Evolutionary conservation across 2,888 invertebrate genomes (phyloP).

Genomic region (Chloromyia formosa): DNA sequence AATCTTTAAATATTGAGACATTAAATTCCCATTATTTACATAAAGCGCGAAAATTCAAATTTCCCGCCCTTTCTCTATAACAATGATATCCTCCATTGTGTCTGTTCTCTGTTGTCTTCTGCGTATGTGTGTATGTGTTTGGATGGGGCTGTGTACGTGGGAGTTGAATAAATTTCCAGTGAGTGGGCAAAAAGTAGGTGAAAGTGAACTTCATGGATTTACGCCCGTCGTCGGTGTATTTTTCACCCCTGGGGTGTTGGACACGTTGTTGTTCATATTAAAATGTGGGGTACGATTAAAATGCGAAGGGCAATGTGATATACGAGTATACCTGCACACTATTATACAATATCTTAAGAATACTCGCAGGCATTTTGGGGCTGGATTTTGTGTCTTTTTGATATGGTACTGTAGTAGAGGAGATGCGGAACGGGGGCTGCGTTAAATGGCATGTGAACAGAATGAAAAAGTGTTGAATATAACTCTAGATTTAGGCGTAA

Average conservation of each 20-base stretch:
- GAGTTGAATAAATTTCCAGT: too few species aligned
- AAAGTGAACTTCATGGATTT: background rate
- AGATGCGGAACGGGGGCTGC: background rate
- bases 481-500: background rate
- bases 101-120: background rate
- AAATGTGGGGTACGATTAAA: background rate
- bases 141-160: too few species aligned
- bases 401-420: background rate
- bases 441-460: background rate
- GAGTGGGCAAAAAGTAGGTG: background rate
- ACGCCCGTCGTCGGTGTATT: background rate
- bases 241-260: background rate
- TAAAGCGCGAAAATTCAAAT: slow-evolving; percentile 4
- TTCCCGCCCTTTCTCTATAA: background rate
- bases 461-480: background rate
- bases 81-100: background rate
- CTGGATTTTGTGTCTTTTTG: background rate
- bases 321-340: background rate
- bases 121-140: too few species aligned
- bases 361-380: background rate
- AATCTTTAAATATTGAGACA: slow-evolving; percentile 10
- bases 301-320: background rate
- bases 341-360: background rate
- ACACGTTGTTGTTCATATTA: background rate
- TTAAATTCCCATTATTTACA: slow-evolving; percentile 2